Evolutionary conservation across 2,888 invertebrate genomes (phyloP).

Genomic region (Zaprionus bogoriensis): DNA sequence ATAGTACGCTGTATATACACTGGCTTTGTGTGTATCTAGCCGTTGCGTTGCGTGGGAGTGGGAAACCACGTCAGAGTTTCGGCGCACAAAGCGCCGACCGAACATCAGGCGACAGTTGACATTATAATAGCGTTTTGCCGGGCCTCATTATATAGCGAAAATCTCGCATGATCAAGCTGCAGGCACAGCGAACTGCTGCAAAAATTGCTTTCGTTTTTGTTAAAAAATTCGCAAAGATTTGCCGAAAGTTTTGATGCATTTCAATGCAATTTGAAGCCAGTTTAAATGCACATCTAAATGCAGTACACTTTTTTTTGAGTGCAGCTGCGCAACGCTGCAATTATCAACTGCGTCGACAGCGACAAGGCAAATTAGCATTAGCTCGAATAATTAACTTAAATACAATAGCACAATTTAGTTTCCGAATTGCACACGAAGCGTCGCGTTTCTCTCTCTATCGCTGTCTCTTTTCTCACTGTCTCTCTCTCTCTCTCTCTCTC

Average conservation of each 20-base stretch:
- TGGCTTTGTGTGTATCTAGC: constrained; percentile 2
- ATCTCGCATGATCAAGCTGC: constrained; percentile 4
- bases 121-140: constrained; percentile 12
- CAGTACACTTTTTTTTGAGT: constrained; percentile 6
- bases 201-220: too few relatives aligned
- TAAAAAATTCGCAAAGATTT: too few relatives aligned
- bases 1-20: background rate
- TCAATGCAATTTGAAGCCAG: too few relatives aligned
- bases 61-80: constrained; percentile 14
- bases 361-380: constrained; percentile 69
- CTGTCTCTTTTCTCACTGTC: constrained; percentile 1
- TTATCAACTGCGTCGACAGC: constrained; percentile 47
- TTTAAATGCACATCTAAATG: constrained; percentile 5
- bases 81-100: constrained; percentile 18
- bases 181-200: background rate
- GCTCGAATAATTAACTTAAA: constrained; percentile 78
- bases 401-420: constrained; percentile 77
- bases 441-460: constrained; percentile 9
- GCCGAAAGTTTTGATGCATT: too few relatives aligned
- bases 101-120: constrained; percentile 13
- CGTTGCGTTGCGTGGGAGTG: constrained; percentile 29
- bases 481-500: background rate
- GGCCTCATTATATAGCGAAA: constrained; percentile 4
- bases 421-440: constrained; percentile 63
- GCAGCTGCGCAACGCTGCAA: constrained; percentile 28